Base-by-base conservation (phyloP, 2,113 vertebrate species). In the Pleuronectes platessa region DNA sequence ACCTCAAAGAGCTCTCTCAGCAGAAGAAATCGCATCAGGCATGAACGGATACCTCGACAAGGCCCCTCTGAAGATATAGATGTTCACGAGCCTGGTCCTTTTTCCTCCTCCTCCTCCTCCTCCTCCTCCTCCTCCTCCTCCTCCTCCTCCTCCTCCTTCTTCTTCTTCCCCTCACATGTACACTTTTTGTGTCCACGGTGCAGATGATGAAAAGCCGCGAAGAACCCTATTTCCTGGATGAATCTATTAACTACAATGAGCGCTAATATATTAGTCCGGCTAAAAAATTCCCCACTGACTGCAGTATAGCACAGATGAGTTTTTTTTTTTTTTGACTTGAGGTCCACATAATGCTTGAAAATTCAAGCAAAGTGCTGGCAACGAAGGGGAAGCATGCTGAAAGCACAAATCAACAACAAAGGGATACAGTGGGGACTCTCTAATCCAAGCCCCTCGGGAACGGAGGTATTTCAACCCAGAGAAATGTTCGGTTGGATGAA, bases 1-100 rank as follows among this genome's bases (percentile, higher is more conserved):
- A 88, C 79, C 88, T 90, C 84, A 90, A 89, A 87, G 86, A 79
- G 79, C 81, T 88, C 85, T 88, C 85, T 89, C 77, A 82, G 85
- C 76, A 81, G 56, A 79, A 83, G 78, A 84, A 92, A 87, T 88
- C 74, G 58, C 87, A 90, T 85, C 75, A 89, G 82, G 83, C 87
- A 88, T 84, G 78, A 89, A 81, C 56, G 40, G 63, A 89, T 78
- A 82, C 74, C 71, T 85, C 82, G 47, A 70, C 55, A 53, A 70
- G 79, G 81, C 68, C 72, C 64, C 79, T 83, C 51, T 74, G 61
- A 79, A 70, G 27, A 62, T 61, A 63, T 13, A 63, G 67, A 68
- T 65, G 65, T n/a, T 72, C 26, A 69, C 45, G 79, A 66, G 74
- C 27, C 56, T 2, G 24, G 47, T 4, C 55, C 45, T 69, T 72